Percentiles rank a stretch among this genome's conserved stretches.
phyloP scores from a whole-genome alignment of 2,888 invertebrate genomes.

The Gastracanthus pulcherrimus region DNA sequence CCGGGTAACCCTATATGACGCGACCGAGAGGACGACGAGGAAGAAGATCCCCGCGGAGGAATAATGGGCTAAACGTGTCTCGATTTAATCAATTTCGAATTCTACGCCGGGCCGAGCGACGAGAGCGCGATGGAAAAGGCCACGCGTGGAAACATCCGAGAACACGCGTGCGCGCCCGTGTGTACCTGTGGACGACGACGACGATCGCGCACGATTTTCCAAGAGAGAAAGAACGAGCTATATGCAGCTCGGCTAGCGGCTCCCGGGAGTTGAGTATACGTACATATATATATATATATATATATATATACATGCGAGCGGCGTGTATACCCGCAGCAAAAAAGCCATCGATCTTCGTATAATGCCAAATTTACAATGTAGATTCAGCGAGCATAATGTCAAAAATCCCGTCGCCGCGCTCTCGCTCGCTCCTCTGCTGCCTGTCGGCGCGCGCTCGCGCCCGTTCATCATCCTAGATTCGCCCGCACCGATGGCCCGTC shows the following conservation, averaged over 20 bases:
- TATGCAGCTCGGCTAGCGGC: background rate
- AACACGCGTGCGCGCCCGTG: background rate
- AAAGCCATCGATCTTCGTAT: constrained; percentile 59
- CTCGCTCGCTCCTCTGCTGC: constrained; percentile 20
- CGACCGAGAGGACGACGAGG: background rate
- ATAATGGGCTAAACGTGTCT: constrained; percentile 58
- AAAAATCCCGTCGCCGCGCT: constrained; percentile 48
- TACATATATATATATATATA: background rate
- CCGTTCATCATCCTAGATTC: constrained; percentile 59
- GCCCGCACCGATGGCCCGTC: constrained; percentile 41
- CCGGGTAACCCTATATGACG: constrained; percentile 30
- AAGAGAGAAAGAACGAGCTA: background rate
- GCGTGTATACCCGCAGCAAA: constrained; percentile 37
- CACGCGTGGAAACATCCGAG: background rate
- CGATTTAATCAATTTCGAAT: constrained; percentile 58
- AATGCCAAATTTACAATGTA: constrained; percentile 59
- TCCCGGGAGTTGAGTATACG: constrained; percentile 18
- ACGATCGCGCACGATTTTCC: constrained; percentile 43
- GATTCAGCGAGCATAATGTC: constrained; percentile 58
- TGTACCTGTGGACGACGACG: background rate
- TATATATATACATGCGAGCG: too few species aligned
- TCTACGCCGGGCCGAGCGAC: background rate
- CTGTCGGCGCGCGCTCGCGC: constrained; percentile 12
- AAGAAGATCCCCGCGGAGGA: constrained; percentile 45
- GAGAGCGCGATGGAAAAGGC: too few species aligned